phyloP scores from a whole-genome alignment of 2,888 invertebrate species.

The Hydrotaea diabolus region DNA sequence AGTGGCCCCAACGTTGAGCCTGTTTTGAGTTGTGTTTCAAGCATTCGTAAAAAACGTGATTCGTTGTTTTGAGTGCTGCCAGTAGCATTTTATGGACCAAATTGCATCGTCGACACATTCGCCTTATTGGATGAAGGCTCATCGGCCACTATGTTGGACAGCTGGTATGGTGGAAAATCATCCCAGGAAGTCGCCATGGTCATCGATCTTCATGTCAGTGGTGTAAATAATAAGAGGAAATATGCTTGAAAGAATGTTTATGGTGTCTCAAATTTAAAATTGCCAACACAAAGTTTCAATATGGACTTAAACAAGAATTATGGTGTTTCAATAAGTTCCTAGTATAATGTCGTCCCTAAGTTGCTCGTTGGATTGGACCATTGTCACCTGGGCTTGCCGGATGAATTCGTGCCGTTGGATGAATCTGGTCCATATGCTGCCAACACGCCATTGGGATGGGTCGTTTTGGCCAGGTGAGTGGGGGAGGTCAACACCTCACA shows the following conservation, averaged over 20 bases:
- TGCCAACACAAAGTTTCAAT: too few species aligned
- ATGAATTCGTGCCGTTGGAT: conserved; percentile 13
- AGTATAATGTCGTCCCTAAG: conserved; percentile 8
- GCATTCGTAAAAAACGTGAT: too few species aligned
- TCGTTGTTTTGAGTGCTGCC: neutral
- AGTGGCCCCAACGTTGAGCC: neutral
- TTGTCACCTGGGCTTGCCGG: too few species aligned
- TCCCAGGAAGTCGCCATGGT: conserved; percentile 34
- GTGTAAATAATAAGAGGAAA: conserved; percentile 20
- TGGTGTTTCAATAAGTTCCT: conserved; percentile 22
- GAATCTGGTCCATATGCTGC: too few species aligned
- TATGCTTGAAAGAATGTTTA: conserved; percentile 36
- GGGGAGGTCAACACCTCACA: neutral
- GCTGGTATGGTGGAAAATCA: conserved; percentile 42
- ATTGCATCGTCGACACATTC: conserved; percentile 29
- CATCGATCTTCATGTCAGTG: conserved; percentile 19
- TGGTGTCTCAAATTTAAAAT: conserved; percentile 49
- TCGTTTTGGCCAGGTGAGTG: conserved; percentile 16
- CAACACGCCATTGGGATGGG: conserved; percentile 48
- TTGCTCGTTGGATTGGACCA: too few species aligned
- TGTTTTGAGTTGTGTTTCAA: too few species aligned
- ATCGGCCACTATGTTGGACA: conserved; percentile 42
- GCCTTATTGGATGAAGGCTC: conserved; percentile 30
- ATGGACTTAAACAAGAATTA: neutral
- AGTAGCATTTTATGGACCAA: conserved; percentile 44